These are phyloP conservation scores for Limnephilus lunatus DNA, from an alignment of 2,888 invertebrate species.

Conservation along the genomic window DNA sequence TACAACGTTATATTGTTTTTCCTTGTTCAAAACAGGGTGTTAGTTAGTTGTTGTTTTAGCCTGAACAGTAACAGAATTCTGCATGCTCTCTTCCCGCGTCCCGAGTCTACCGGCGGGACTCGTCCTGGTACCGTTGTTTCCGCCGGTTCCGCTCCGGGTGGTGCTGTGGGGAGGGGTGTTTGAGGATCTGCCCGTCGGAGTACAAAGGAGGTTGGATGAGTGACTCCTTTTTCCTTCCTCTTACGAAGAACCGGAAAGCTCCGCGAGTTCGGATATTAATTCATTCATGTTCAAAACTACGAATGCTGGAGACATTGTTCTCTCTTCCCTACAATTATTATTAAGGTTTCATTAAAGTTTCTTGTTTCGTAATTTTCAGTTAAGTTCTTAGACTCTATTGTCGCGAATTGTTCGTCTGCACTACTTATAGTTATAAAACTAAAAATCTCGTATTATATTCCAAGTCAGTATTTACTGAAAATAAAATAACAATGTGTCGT, in stretches of 20 bases:
- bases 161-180: not conserved
- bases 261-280: not conserved
- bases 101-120: not conserved
- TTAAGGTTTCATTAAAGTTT: not conserved
- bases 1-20: not conserved
- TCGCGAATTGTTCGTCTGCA: too few relatives aligned
- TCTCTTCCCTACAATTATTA: not conserved
- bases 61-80: not conserved
- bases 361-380: not conserved
- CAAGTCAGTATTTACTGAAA: too few relatives aligned
- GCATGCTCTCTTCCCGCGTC: not conserved
- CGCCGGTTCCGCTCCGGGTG: not conserved
- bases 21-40: not conserved
- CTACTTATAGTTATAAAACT: too few relatives aligned
- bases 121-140: not conserved
- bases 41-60: not conserved
- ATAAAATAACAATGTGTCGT: too few relatives aligned
- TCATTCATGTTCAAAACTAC: not conserved
- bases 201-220: not conserved
- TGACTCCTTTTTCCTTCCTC: conserved; percentile 21
- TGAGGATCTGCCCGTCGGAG: not conserved
- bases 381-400: not conserved
- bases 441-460: too few relatives aligned
- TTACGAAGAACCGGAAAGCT: not conserved
- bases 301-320: not conserved